phyloP scores from a whole-genome alignment of 2,888 invertebrate genomes.

The Tipula confusa region DNA sequence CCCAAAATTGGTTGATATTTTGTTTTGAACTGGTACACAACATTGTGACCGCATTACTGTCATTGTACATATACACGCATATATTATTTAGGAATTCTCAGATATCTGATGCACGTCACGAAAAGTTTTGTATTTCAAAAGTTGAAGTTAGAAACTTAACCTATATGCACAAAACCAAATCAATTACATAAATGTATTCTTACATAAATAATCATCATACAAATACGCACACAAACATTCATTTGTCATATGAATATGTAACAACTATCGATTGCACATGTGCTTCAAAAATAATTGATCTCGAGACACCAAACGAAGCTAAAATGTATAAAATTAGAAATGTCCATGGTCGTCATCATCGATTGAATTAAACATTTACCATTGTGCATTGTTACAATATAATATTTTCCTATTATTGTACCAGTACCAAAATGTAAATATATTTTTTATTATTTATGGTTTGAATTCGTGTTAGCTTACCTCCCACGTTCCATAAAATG shows the following conservation, averaged over 20 bases:
- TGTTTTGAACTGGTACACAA: too few species aligned
- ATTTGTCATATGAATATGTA: background rate
- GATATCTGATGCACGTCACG: too few species aligned
- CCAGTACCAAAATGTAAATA: background rate
- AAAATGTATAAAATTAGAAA: background rate
- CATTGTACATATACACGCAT: too few species aligned
- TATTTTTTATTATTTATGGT: slow-evolving; percentile 8
- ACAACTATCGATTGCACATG: background rate
- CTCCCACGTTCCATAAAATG: slow-evolving; percentile 56
- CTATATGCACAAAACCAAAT: background rate
- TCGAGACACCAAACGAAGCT: background rate
- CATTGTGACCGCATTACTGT: too few species aligned
- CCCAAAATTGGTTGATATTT: too few species aligned
- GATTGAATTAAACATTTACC: background rate
- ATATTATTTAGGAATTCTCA: too few species aligned
- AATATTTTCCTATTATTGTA: background rate
- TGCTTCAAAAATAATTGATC: background rate
- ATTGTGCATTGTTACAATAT: background rate
- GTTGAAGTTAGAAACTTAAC: too few species aligned
- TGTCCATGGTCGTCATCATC: background rate
- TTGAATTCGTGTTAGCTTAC: slow-evolving; percentile 42
- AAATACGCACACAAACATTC: background rate
- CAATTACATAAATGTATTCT: background rate
- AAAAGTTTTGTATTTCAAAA: too few species aligned
- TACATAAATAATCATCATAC: background rate